Conservation (phyloP, 2,888 invertebrate genomes). For the Ctena decussata region DNA sequence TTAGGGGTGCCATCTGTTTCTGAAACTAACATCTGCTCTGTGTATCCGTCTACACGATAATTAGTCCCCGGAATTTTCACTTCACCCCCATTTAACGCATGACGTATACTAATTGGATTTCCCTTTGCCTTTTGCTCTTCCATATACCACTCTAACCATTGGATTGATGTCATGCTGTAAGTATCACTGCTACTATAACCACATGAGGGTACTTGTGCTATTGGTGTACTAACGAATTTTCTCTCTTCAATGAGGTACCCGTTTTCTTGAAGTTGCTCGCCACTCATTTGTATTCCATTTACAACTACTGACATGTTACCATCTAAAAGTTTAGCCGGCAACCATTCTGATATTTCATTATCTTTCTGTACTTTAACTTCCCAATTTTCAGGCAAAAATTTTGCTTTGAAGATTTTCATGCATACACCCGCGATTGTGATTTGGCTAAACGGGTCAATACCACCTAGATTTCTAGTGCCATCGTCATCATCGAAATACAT, state of each 20-base stretch:
- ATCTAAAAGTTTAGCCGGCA: not conserved
- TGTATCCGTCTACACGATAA: too few relatives aligned
- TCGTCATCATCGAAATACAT: not conserved
- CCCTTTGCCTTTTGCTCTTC: not conserved
- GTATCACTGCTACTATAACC: not conserved
- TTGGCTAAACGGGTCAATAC: slow-evolving; percentile 19
- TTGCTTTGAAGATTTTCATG: slow-evolving; percentile 3
- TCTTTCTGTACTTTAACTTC: not conserved
- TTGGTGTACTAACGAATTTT: not conserved
- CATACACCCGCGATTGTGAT: slow-evolving; percentile 15
- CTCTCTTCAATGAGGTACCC: not conserved
- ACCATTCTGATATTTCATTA: not conserved
- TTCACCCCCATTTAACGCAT: too few relatives aligned
- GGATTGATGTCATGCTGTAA: not conserved
- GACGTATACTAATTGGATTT: too few relatives aligned
- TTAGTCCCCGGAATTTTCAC: too few relatives aligned
- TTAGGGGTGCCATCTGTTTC: too few relatives aligned
- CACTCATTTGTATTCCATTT: not conserved
- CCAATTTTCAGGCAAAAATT: not conserved
- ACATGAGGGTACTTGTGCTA: not conserved
- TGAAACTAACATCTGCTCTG: too few relatives aligned
- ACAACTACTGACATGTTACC: not conserved
- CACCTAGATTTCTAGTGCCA: not conserved
- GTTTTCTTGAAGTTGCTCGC: not conserved
- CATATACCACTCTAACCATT: not conserved